Percentiles rank a stretch among this genome's conserved stretches.
Evolutionary conservation across 2,888 invertebrate genomes (phyloP).

Genomic region (Pantelozetes paolii): DNA sequence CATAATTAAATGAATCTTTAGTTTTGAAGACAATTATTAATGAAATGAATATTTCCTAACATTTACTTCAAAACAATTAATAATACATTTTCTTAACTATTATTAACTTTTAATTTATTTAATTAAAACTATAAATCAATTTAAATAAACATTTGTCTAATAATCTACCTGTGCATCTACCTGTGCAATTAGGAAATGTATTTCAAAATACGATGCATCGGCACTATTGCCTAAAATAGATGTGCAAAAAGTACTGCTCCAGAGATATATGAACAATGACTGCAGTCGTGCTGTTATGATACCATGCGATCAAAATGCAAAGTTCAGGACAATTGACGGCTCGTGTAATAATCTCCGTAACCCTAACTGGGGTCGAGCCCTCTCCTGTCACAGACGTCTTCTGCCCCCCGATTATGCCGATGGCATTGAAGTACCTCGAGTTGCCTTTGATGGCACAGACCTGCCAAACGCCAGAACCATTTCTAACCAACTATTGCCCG

Average conservation of each 20-base stretch:
- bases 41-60: too few relatives aligned
- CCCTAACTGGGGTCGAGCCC: slow-evolving; percentile 52
- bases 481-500: slow-evolving; percentile 39
- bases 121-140: too few relatives aligned
- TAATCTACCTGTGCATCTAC: neutral
- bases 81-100: too few relatives aligned
- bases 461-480: slow-evolving; percentile 50
- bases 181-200: slow-evolving; percentile 35
- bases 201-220: slow-evolving; percentile 38
- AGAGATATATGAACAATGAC: slow-evolving; percentile 8
- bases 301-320: slow-evolving; percentile 32
- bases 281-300: slow-evolving; percentile 18
- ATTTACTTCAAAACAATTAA: too few relatives aligned
- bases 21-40: too few relatives aligned
- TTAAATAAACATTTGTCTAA: too few relatives aligned
- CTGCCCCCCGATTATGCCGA: slow-evolving; percentile 55
- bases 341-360: slow-evolving; percentile 53
- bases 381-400: slow-evolving; percentile 53
- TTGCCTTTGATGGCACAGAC: slow-evolving; percentile 57
- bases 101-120: too few relatives aligned
- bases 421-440: slow-evolving; percentile 58
- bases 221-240: slow-evolving; percentile 39
- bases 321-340: slow-evolving; percentile 51
- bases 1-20: too few relatives aligned
- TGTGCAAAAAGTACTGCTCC: slow-evolving; percentile 20